Evolutionary conservation across 2,113 vertebrate species (phyloP).

Genomic region (Tragelaphus scriptus): DNA sequence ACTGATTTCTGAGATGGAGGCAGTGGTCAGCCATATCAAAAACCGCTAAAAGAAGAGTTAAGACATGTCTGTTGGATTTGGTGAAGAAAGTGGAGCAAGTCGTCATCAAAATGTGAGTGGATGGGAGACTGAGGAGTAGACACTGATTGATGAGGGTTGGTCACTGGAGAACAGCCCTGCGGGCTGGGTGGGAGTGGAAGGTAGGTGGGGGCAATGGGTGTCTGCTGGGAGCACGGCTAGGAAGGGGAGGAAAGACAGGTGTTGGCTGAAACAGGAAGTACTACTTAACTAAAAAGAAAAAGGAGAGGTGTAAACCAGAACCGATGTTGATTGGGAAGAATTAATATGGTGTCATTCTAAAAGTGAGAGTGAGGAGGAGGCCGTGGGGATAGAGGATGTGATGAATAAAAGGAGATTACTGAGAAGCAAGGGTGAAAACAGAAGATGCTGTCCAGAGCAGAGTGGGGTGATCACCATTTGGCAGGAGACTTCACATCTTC

Average conservation of each 20-base stretch:
- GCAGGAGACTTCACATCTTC: not conserved
- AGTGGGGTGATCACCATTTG: not conserved
- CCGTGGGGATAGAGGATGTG: too few relatives aligned
- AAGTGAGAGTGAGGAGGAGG: not conserved
- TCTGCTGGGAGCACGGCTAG: not conserved
- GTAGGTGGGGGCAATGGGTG: not conserved
- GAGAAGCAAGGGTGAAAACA: not conserved
- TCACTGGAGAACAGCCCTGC: not conserved
- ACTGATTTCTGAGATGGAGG: not conserved
- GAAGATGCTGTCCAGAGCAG: not conserved
- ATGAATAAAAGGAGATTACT: not conserved
- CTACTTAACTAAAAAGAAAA: not conserved
- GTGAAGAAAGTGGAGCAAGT: constrained; percentile 77
- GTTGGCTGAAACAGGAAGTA: not conserved
- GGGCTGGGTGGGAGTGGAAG: not conserved
- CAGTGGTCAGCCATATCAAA: not conserved
- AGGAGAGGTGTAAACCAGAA: not conserved
- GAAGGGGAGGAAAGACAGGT: not conserved
- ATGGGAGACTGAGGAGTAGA: not conserved
- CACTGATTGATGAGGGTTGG: not conserved
- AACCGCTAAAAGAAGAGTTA: not conserved
- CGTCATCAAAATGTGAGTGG: constrained; percentile 80
- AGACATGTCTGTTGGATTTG: not conserved
- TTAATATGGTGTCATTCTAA: not conserved
- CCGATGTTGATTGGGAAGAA: not conserved